A percentile compares a stretch with the other conserved stretches of the same genome.
Evolutionary conservation across 2,888 invertebrate genomes (phyloP).

Genomic region (Athalia circularis): DNA sequence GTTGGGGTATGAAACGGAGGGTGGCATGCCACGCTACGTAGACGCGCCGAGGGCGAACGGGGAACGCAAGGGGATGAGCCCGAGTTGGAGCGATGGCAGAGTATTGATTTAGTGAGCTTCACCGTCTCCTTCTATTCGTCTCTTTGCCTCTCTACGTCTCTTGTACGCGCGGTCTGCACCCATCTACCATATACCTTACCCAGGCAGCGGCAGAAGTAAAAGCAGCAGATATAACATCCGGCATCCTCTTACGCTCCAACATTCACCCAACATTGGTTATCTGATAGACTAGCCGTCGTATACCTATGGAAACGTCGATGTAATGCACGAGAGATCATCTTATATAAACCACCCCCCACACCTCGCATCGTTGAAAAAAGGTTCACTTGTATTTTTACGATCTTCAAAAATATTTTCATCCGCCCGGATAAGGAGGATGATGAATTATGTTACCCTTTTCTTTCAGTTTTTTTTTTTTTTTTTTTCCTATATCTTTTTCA

Average conservation of each 20-base stretch:
- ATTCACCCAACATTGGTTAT: no score
- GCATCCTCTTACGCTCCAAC: no score
- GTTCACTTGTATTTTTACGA: no score
- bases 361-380: no score
- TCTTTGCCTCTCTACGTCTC: constrained; percentile 65
- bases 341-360: no score
- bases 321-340: no score
- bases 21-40: constrained; percentile 50
- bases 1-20: constrained; percentile 49
- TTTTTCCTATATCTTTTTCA: no score
- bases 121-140: constrained; percentile 73
- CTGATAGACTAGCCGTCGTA: no score
- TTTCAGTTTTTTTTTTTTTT: no score
- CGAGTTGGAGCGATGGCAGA: constrained; percentile 75
- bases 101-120: constrained; percentile 74
- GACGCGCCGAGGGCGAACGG: constrained; percentile 50
- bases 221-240: not conserved
- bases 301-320: no score
- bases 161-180: not conserved
- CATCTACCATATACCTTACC: not conserved
- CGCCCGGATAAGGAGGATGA: constrained; percentile 54
- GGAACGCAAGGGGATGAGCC: constrained; percentile 68
- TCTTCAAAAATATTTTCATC: no score
- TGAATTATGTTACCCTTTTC: constrained; percentile 51
- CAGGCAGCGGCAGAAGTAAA: no score